These are phyloP conservation scores for Eupithecia exiguata DNA, from an alignment of 2,888 invertebrate genomes.

Conservation along the genomic window DNA sequence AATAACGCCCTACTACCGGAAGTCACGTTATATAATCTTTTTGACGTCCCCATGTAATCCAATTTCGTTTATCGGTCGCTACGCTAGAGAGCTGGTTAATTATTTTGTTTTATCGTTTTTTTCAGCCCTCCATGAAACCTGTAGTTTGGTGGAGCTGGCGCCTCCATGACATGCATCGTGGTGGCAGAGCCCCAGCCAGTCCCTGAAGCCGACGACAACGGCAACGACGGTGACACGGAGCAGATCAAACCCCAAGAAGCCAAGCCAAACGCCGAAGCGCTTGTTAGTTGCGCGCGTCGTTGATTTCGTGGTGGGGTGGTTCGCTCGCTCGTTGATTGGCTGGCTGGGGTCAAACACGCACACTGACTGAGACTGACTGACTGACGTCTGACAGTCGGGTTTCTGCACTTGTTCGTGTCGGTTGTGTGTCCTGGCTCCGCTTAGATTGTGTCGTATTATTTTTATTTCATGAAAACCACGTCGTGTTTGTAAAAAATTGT, in stretches of 20 bases:
- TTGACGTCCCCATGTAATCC: not conserved
- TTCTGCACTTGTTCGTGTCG: constrained; percentile 75
- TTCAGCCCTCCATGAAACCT: not conserved
- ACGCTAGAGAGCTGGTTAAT: not conserved
- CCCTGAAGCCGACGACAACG: not conserved
- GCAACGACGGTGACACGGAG: not conserved
- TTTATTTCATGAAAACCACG: not conserved
- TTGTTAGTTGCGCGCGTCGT: not conserved
- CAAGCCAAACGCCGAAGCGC: not conserved
- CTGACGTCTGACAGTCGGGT: constrained; percentile 83
- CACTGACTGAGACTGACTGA: too few species aligned
- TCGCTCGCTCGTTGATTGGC: constrained; percentile 4
- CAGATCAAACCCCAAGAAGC: constrained; percentile 2
- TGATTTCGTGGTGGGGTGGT: constrained; percentile 5
- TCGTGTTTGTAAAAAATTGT: constrained; percentile 47
- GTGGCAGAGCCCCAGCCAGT: not conserved
- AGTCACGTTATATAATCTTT: constrained; percentile 1
- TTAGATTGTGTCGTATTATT: constrained; percentile 69
- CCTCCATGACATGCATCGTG: not conserved
- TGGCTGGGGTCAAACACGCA: not conserved
- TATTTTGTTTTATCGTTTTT: not conserved
- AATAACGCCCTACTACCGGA: not conserved
- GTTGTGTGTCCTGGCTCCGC: constrained; percentile 70
- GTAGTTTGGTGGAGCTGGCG: not conserved
- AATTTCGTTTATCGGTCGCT: not conserved